A percentile compares a stretch with the other conserved stretches of the same genome.
Evolutionary conservation across 2,113 vertebrate genomes (phyloP).

Genomic region (Aspiorhynchus laticeps): DNA sequence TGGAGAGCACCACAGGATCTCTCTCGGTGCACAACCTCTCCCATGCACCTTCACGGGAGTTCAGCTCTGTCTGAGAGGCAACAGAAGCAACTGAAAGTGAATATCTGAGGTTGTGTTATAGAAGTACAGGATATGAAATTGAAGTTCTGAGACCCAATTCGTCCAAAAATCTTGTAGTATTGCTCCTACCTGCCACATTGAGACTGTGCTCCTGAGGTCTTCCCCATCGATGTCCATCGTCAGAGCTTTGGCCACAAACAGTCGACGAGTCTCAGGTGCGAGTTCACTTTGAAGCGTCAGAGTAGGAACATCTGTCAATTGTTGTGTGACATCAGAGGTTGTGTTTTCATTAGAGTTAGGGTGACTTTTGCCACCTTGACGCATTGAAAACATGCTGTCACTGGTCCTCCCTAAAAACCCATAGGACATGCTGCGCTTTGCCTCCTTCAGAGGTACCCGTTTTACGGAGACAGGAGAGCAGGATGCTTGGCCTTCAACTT

Average conservation of each 20-base stretch:
- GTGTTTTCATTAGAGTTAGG: constrained; percentile 36
- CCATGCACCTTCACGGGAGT: constrained; percentile 91
- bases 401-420: constrained; percentile 67
- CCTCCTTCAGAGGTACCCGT: constrained; percentile 67
- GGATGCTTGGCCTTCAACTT: constrained; percentile 59
- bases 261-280: constrained; percentile 77
- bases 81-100: background rate
- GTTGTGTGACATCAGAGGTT: constrained; percentile 55
- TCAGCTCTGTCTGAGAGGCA: constrained; percentile 85
- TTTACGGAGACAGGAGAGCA: constrained; percentile 61
- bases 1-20: constrained; percentile 87
- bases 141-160: background rate
- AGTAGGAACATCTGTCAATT: constrained; percentile 65
- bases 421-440: constrained; percentile 80
- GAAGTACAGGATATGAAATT: background rate
- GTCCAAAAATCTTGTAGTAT: background rate
- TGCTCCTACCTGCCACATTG: constrained; percentile 87
- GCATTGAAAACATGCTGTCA: constrained; percentile 15
- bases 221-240: constrained; percentile 78
- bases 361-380: constrained; percentile 20
- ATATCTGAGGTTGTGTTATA: too few relatives aligned
- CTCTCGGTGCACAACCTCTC: constrained; percentile 86
- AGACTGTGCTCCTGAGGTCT: constrained; percentile 79
- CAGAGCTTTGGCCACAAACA: constrained; percentile 87
- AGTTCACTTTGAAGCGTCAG: constrained; percentile 77